Evolutionary conservation across 2,888 invertebrate genomes (phyloP).

Genomic region (Aspidiotus rigidus): DNA sequence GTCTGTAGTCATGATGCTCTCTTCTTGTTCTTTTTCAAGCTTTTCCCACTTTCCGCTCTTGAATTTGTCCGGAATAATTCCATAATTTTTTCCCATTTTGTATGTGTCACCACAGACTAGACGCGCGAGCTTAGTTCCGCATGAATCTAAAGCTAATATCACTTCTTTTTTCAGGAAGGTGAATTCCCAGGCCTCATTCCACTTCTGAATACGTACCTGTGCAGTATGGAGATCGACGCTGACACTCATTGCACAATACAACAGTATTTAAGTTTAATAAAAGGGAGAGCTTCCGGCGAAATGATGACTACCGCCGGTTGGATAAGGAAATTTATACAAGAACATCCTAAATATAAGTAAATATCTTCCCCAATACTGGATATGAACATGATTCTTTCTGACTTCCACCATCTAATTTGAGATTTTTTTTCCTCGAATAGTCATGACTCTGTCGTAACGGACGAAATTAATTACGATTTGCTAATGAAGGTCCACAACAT

Average conservation of each 20-base stretch:
- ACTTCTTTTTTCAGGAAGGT: conserved; percentile 51
- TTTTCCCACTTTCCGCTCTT: not conserved
- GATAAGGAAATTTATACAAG: conserved; percentile 80
- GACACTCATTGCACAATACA: conserved; percentile 96
- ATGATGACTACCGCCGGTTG: conserved; percentile 88
- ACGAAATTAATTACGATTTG: conserved; percentile 84
- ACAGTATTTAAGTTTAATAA: conserved; percentile 89
- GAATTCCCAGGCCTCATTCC: conserved; percentile 92
- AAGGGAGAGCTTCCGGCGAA: conserved; percentile 76
- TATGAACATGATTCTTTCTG: no score
- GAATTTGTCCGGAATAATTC: no score
- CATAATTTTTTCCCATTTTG: no score
- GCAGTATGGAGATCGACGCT: conserved; percentile 93
- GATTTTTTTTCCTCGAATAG: conserved; percentile 43
- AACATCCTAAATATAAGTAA: conserved; percentile 84
- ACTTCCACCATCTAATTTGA: not conserved
- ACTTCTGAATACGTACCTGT: conserved; percentile 85
- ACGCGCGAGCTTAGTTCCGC: no score
- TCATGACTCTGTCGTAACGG: conserved; percentile 79
- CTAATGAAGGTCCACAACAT: conserved; percentile 65
- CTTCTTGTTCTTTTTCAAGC: not conserved
- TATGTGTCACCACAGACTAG: no score
- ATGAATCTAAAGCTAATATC: no score
- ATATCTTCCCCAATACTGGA: conserved; percentile 36
- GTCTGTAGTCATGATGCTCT: not conserved